These are phyloP conservation scores for Caenorhabditis plicata DNA, from an alignment of 2,888 invertebrate species.

Conservation along the genomic window DNA sequence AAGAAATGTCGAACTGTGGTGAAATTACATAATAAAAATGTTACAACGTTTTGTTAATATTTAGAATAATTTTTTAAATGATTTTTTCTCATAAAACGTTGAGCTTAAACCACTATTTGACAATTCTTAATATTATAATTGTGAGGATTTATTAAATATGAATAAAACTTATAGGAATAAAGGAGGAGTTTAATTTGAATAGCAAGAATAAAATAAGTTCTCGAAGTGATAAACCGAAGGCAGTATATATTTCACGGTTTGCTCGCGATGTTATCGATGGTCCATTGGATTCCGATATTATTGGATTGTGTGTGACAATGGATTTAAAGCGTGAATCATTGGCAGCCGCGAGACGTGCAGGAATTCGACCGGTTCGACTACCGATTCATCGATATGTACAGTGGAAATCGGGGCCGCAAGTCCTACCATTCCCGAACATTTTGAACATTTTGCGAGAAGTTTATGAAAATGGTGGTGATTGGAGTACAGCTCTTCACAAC, in stretches of 20 bases:
- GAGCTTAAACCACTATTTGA: no score
- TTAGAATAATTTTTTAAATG: no score
- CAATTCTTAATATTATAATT: no score
- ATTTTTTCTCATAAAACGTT: no score
- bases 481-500: constrained; percentile 48
- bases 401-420: constrained; percentile 52
- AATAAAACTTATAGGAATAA: no score
- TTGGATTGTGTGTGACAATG: constrained; percentile 42
- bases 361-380: constrained; percentile 40
- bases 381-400: constrained; percentile 55
- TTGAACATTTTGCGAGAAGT: constrained; percentile 43
- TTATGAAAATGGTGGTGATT: constrained; percentile 51
- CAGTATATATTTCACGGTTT: constrained; percentile 41
- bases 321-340: constrained; percentile 41
- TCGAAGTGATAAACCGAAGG: constrained; percentile 12
- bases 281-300: constrained; percentile 47
- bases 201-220: no score
- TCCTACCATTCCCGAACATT: constrained; percentile 47
- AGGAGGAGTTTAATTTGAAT: no score
- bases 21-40: no score
- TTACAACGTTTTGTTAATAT: no score
- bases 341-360: constrained; percentile 36
- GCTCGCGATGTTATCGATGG: constrained; percentile 54
- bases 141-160: no score
- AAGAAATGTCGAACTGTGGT: no score